Conservation (phyloP, 2,113 vertebrate species). For the Saccopteryx leptura region DNA sequence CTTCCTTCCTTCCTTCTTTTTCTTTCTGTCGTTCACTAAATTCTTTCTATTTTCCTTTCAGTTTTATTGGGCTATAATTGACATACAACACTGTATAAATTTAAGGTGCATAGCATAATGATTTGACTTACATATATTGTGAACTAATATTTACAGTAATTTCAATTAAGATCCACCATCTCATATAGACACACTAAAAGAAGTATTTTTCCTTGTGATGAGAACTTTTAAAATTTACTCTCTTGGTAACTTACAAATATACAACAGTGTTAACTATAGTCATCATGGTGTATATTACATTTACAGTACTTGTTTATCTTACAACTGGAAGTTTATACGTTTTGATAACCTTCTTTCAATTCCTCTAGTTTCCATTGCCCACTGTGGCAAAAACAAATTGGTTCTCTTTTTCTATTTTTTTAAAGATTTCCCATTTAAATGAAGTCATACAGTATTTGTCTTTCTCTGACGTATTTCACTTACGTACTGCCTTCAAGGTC, state of each 20-base stretch:
- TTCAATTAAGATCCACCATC: not conserved
- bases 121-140: not conserved
- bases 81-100: not conserved
- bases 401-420: not conserved
- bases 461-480: not conserved
- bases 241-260: not conserved
- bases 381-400: not conserved
- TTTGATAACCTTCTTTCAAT: not conserved
- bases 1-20: not conserved
- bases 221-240: not conserved
- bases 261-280: not conserved
- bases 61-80: not conserved
- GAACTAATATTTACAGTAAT: not conserved
- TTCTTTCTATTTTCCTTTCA: not conserved
- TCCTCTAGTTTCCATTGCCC: not conserved
- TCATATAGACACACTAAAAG: not conserved
- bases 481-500: not conserved
- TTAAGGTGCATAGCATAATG: not conserved
- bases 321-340: not conserved
- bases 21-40: not conserved
- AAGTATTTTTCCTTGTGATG: not conserved
- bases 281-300: not conserved
- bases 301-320: not conserved
- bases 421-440: not conserved
- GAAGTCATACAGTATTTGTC: not conserved